These are phyloP conservation scores for Tragopan temminckii DNA, from an alignment of 2,797 vertebrate genomes.

Conservation along the genomic window DNA sequence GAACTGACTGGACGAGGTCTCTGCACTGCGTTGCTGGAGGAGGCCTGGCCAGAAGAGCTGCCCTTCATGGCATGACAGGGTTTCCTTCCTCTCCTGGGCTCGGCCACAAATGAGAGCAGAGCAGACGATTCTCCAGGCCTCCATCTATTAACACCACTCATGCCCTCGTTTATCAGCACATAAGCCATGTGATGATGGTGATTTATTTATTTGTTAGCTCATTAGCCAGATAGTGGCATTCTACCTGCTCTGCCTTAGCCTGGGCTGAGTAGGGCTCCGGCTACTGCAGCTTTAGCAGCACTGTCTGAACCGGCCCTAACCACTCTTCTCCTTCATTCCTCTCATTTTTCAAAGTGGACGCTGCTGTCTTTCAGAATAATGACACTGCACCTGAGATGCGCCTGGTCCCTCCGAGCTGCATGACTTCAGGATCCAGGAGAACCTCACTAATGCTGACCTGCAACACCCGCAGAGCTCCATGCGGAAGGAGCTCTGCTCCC, in stretches of 20 bases:
- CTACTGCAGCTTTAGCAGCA: slow-evolving; percentile 19
- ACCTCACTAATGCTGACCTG: slow-evolving; percentile 48
- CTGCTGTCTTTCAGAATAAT: neutral
- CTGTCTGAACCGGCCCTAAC: slow-evolving; percentile 74
- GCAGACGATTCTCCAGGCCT: neutral
- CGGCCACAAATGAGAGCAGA: neutral
- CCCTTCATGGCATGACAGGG: neutral
- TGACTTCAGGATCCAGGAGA: slow-evolving; percentile 50
- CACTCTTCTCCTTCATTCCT: neutral
- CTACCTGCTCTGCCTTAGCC: neutral
- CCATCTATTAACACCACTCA: neutral
- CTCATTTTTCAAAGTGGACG: neutral
- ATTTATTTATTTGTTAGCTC: neutral
- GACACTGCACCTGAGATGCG: accelerated
- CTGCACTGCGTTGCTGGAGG: neutral
- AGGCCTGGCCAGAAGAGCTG: neutral
- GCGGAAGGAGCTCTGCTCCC: neutral
- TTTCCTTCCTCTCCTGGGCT: neutral
- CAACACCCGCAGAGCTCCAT: neutral
- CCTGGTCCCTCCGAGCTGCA: neutral
- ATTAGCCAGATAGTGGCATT: neutral
- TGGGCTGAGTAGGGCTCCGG: neutral
- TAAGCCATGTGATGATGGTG: neutral
- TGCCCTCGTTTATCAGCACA: neutral
- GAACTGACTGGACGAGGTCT: slow-evolving; percentile 34